These are phyloP conservation scores for Tachyglossus aculeatus DNA, from an alignment of 2,797 vertebrate genomes.

Conservation along the genomic window DNA sequence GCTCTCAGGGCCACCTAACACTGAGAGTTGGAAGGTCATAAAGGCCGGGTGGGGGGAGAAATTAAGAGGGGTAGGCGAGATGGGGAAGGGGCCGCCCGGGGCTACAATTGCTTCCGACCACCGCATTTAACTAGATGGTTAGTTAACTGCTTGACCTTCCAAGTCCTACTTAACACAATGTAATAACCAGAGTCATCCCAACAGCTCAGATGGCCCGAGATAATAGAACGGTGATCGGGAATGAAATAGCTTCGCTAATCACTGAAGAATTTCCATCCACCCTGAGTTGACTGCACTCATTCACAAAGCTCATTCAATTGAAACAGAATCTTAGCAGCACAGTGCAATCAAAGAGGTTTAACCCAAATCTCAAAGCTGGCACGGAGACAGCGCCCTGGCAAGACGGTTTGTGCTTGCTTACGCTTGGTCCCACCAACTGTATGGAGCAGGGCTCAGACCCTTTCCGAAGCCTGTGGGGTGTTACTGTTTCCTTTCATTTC, in stretches of 20 bases:
- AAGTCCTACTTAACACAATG: conserved; percentile 71
- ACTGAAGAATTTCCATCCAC: conserved; percentile 69
- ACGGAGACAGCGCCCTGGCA: neutral
- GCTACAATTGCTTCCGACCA: neutral
- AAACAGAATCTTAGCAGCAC: conserved; percentile 75
- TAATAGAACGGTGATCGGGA: conserved; percentile 66
- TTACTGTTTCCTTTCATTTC: too few species aligned
- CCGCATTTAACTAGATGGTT: conserved; percentile 34
- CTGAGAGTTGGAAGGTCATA: neutral
- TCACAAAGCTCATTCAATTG: conserved; percentile 77
- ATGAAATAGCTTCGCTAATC: conserved; percentile 75
- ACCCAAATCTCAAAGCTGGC: conserved; percentile 45
- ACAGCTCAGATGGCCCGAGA: conserved; percentile 80
- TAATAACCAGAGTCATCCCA: conserved; percentile 73
- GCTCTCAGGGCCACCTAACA: too few species aligned
- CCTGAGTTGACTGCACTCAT: conserved; percentile 76
- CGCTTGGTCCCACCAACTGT: conserved; percentile 17
- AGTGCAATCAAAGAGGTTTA: conserved; percentile 67
- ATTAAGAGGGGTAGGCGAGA: neutral
- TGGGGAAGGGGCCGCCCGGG: fast-evolving
- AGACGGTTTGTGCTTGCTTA: conserved; percentile 10
- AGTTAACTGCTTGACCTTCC: conserved; percentile 78
- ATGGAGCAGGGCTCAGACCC: neutral
- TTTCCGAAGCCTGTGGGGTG: too few species aligned
- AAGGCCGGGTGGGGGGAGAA: neutral